Base-by-base conservation (phyloP, 2,888 invertebrate genomes). In the Epirrhoe alternata region DNA sequence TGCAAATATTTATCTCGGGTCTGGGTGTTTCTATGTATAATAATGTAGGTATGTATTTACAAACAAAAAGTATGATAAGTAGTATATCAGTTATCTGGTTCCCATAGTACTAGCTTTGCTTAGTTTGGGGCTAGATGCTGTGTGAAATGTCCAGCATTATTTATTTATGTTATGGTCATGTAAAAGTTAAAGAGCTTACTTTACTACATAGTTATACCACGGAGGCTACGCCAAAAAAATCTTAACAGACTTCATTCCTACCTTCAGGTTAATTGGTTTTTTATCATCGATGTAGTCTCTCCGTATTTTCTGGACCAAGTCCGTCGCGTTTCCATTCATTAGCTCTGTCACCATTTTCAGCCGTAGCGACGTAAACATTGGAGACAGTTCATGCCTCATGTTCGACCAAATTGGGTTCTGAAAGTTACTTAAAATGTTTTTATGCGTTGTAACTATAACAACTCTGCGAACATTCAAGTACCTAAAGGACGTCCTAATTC, bases 371-470 rank as follows among this genome's bases (percentile, higher is more conserved):
- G 90, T 90, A 68, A 90, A 90, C 84, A 89, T 83, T 0, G 90
- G 86, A 0, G 88, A 82, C 1, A 90, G 57, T 17, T 89, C 85
- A 16, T 83, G 80, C 42, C 88, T 79, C 78, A 90, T 82, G 35
- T 78, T 67, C 0, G 77, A 65, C 90, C 90, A 90, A 68, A 79
- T 77, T 17, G 90, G 90, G 59, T 86, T 87, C 90, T 90, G 42
- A 42, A 65, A 60, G 38, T 42, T 42, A 10, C 12, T 12, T 12
- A 42, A 42, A 42, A 42, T 12, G 38, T 42, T 42, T 35, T 42
- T 8, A 12, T 24, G 1, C 24, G 24, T 12, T 42, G 14, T 12
- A 16, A 14, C 1, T 47, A 47, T 47, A 16, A 7, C 47, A 47
- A 47, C 14, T 14, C 4, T 47, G 5, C 6, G 16, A 42, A 8